Evolutionary conservation across 2,113 vertebrate species (phyloP).

Genomic region (Dicentrarchus labrax): DNA sequence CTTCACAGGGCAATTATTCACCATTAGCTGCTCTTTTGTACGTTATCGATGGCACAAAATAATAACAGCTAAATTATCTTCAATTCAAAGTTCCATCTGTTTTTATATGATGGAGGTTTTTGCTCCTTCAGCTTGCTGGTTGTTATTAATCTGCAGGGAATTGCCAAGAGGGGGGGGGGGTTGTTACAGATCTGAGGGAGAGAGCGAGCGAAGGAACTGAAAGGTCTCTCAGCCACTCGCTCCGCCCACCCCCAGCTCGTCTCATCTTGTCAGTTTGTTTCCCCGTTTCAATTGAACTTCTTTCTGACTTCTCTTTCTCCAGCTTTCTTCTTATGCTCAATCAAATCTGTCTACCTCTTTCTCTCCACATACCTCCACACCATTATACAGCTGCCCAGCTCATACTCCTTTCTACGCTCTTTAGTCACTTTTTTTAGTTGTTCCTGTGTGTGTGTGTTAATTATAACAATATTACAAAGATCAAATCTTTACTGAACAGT

Average conservation of each 20-base stretch:
- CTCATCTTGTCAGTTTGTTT: background rate
- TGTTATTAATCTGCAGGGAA: conserved; percentile 21
- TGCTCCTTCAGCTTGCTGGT: conserved; percentile 12
- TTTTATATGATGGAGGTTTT: conserved; percentile 29
- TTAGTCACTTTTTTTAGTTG: too few relatives aligned
- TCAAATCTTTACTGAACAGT: background rate
- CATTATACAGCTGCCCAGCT: background rate
- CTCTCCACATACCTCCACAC: background rate
- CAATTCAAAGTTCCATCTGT: conserved; percentile 45
- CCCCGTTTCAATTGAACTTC: background rate
- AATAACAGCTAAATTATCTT: conserved; percentile 45
- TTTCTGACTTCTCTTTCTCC: background rate
- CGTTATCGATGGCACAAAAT: conserved; percentile 36
- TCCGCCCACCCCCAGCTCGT: background rate
- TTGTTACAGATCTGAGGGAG: background rate
- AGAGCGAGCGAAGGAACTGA: background rate
- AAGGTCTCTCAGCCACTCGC: background rate
- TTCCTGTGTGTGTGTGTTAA: background rate
- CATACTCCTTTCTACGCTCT: background rate
- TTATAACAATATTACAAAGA: background rate
- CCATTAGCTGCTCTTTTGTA: conserved; percentile 41
- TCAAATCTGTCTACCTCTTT: background rate
- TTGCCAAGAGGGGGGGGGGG: background rate
- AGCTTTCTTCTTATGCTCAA: conserved; percentile 4
- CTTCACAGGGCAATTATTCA: conserved; percentile 20